phyloP scores from a whole-genome alignment of 2,888 invertebrate genomes.

The Rhodophaea formosa region DNA sequence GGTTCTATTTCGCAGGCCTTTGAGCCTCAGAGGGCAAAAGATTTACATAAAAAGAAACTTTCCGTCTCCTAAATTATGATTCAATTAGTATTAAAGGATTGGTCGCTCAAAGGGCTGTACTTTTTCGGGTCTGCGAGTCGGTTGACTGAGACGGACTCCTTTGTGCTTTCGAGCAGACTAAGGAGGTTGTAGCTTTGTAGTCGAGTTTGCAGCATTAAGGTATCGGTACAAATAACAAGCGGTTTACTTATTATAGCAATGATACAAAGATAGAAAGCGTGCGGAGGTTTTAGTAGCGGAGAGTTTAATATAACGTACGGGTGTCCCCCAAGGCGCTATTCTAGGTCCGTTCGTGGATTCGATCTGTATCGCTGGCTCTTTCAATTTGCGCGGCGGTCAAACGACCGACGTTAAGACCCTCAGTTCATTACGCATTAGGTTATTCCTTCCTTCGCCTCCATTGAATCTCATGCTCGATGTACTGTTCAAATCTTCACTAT shows the following conservation, averaged over 20 bases:
- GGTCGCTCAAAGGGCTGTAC: conserved; percentile 70
- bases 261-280: conserved; percentile 32
- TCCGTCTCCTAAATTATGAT: conserved; percentile 76
- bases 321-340: conserved; percentile 30
- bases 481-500: conserved; percentile 48
- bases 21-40: conserved; percentile 65
- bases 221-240: conserved; percentile 61
- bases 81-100: conserved; percentile 81
- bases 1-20: conserved; percentile 62
- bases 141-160: conserved; percentile 60
- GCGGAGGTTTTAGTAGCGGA: conserved; percentile 29
- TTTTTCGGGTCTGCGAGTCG: conserved; percentile 72
- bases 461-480: conserved; percentile 52
- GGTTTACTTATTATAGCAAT: conserved; percentile 37
- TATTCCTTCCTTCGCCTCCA: conserved; percentile 40
- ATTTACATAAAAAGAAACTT: conserved; percentile 80
- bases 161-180: conserved; percentile 75
- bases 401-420: conserved; percentile 39
- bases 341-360: conserved; percentile 32
- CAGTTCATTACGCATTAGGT: conserved; percentile 56
- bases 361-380: conserved; percentile 32
- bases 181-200: conserved; percentile 68
- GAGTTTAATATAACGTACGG: conserved; percentile 30
- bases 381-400: conserved; percentile 36
- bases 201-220: conserved; percentile 57